These are phyloP conservation scores for Ceratina australensis DNA, from an alignment of 1,140 invertebrate species.

Conservation along the genomic window DNA sequence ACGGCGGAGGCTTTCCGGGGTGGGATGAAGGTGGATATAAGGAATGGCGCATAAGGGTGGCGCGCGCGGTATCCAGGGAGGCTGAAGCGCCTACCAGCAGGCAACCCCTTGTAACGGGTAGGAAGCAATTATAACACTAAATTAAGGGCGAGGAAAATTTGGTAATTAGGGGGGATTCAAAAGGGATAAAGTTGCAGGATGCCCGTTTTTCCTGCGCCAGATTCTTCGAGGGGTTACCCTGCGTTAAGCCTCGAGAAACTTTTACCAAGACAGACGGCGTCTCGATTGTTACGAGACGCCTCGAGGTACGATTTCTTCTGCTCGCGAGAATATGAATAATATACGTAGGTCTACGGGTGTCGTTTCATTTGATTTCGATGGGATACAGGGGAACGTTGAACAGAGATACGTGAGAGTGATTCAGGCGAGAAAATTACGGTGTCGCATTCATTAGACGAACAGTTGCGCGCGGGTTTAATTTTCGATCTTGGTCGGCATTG, in stretches of 20 bases:
- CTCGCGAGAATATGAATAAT: background rate
- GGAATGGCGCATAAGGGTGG: conserved; percentile 64
- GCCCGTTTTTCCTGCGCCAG: conserved; percentile 56
- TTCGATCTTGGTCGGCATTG: conserved; percentile 27
- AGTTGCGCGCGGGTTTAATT: background rate
- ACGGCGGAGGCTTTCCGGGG: conserved; percentile 30
- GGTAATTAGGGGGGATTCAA: conserved; percentile 77
- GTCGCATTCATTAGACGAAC: background rate
- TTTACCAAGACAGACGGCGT: conserved; percentile 9
- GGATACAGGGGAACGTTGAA: too few species aligned
- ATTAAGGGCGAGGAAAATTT: conserved; percentile 79
- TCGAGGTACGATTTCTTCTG: background rate
- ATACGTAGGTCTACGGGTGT: too few species aligned
- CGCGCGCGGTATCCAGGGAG: conserved; percentile 47
- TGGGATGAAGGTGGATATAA: conserved; percentile 54
- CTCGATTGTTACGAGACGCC: background rate
- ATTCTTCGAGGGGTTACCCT: conserved; percentile 51
- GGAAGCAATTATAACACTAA: conserved; percentile 77
- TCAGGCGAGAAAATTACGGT: background rate
- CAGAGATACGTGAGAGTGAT: too few species aligned
- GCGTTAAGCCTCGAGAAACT: conserved; percentile 28
- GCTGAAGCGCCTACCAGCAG: conserved; percentile 54
- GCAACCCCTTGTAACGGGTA: conserved; percentile 66
- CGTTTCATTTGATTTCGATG: too few species aligned
- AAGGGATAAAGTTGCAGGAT: conserved; percentile 71